These are phyloP conservation scores for Chromis chromis DNA, from an alignment of 2,797 vertebrate species.

Conservation along the genomic window DNA sequence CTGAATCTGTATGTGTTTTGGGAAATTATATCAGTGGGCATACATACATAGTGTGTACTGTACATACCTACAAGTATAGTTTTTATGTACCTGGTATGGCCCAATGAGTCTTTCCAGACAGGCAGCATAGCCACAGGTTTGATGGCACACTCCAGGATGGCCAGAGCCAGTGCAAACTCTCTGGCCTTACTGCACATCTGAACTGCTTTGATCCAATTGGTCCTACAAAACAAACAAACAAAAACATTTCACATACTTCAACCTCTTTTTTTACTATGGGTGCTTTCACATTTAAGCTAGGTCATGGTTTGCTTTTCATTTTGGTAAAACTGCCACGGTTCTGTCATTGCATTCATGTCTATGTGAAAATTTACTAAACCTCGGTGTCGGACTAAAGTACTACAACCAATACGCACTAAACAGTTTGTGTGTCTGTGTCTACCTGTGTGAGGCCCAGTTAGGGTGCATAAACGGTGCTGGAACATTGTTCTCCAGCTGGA, in stretches of 20 bases:
- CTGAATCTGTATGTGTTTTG: neutral
- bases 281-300: neutral
- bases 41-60: neutral
- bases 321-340: neutral
- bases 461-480: conserved; percentile 97
- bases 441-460: conserved; percentile 99
- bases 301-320: neutral
- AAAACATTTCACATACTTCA: neutral
- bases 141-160: conserved; percentile 98
- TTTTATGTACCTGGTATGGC: conserved; percentile 91
- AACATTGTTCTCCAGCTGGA: conserved; percentile 97
- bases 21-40: conserved; percentile 5
- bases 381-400: neutral
- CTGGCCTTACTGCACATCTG: conserved; percentile 99
- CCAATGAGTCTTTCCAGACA: conserved; percentile 95
- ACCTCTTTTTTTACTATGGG: neutral
- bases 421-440: conserved; percentile 28
- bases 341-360: neutral
- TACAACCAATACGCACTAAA: neutral
- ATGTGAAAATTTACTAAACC: neutral
- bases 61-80: neutral
- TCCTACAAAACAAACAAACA: conserved; percentile 79
- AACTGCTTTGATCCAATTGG: conserved; percentile 99
- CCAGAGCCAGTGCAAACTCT: conserved; percentile 97
- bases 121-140: conserved; percentile 98